A percentile compares a stretch with the other conserved stretches of the same genome.
Evolutionary conservation across 2,113 vertebrate species (phyloP).

Genomic region (Loxodonta africana): DNA sequence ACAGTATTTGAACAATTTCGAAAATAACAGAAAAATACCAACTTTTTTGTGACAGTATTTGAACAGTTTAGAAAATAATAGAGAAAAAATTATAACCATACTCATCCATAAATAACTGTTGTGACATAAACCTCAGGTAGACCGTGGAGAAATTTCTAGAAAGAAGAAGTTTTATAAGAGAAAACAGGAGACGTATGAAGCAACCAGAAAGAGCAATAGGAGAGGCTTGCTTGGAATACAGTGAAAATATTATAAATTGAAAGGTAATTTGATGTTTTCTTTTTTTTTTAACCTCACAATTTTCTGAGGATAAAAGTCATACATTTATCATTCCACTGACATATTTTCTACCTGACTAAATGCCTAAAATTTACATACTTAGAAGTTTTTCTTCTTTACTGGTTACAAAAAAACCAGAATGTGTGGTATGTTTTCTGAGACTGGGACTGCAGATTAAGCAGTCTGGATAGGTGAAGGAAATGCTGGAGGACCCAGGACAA

Average conservation of each 20-base stretch:
- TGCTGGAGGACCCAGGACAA: not conserved
- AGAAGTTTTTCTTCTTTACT: not conserved
- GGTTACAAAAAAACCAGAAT: not conserved
- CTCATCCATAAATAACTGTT: constrained; percentile 11
- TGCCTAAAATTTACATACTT: not conserved
- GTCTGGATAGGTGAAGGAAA: not conserved
- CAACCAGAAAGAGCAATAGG: not conserved
- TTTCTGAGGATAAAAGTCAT: not conserved
- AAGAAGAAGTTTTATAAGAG: not conserved
- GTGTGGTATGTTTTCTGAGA: not conserved
- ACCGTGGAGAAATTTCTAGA: not conserved
- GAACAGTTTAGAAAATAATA: not conserved
- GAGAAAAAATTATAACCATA: not conserved
- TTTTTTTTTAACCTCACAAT: not conserved
- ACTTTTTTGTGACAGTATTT: not conserved
- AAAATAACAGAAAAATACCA: constrained; percentile 53
- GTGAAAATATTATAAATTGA: not conserved
- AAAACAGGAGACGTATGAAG: constrained; percentile 13
- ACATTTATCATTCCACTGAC: not conserved
- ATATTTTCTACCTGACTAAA: constrained; percentile 16
- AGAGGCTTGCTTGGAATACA: not conserved
- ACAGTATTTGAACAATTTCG: constrained; percentile 7
- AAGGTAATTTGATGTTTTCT: not conserved
- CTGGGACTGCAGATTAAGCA: not conserved
- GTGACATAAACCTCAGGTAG: not conserved